These are phyloP conservation scores for Hydraecia micacea DNA, from an alignment of 2,888 invertebrate genomes.

Conservation along the genomic window DNA sequence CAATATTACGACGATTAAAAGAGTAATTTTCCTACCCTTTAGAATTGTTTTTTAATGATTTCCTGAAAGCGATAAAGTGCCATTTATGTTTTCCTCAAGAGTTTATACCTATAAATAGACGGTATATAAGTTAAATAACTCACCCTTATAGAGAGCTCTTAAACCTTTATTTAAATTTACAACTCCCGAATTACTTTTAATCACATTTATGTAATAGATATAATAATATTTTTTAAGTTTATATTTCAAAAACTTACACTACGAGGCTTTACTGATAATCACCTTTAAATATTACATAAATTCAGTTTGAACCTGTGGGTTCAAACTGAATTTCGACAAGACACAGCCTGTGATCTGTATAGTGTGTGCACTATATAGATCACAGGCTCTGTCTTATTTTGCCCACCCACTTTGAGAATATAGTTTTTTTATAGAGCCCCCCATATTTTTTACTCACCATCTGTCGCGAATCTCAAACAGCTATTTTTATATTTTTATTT, in stretches of 20 bases:
- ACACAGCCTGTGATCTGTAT: too few species aligned
- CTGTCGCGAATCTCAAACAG: too few species aligned
- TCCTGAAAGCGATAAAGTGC: constrained; percentile 19
- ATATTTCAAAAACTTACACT: not conserved
- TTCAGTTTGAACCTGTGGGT: too few species aligned
- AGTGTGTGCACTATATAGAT: not conserved
- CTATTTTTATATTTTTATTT: too few species aligned
- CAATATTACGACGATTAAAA: constrained; percentile 20
- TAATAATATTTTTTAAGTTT: too few species aligned
- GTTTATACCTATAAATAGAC: constrained; percentile 5
- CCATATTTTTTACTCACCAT: too few species aligned
- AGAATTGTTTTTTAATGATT: constrained; percentile 34
- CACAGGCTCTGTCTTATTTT: too few species aligned
- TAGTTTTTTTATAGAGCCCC: too few species aligned
- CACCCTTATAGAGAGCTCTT: not conserved
- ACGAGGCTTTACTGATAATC: not conserved
- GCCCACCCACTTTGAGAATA: too few species aligned
- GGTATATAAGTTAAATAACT: not conserved
- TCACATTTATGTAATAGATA: too few species aligned
- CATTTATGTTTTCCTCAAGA: constrained; percentile 16
- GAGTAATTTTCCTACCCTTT: not conserved
- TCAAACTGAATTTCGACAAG: too few species aligned
- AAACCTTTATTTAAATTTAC: not conserved
- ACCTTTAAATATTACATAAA: not conserved
- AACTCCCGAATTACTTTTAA: not conserved